These are phyloP conservation scores for Brachionus rubens DNA, from an alignment of 1,140 invertebrate genomes.

Conservation along the genomic window DNA sequence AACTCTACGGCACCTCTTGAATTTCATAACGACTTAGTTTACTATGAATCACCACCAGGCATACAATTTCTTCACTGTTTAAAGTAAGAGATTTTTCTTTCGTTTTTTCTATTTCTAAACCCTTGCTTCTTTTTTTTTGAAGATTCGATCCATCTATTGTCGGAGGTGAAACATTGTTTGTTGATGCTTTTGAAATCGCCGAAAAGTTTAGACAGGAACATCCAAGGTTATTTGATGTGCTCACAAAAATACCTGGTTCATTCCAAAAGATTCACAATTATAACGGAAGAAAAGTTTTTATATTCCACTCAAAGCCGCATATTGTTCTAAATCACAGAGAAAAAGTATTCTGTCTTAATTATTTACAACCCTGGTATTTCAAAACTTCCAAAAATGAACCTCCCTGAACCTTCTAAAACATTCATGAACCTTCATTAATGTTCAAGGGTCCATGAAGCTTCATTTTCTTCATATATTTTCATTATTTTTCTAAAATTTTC, in stretches of 20 bases:
- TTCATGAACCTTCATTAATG: too few species aligned
- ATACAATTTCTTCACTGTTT: conserved; percentile 57
- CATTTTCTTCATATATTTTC: too few species aligned
- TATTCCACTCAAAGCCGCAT: conserved; percentile 54
- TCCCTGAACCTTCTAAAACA: too few species aligned
- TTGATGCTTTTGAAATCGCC: conserved; percentile 54
- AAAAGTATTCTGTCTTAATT: conserved; percentile 51
- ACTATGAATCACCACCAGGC: conserved; percentile 58
- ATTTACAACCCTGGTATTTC: too few species aligned
- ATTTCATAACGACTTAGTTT: conserved; percentile 56
- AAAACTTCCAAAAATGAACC: too few species aligned
- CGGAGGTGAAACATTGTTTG: conserved; percentile 54
- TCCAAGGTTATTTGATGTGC: conserved; percentile 51
- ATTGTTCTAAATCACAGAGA: conserved; percentile 52
- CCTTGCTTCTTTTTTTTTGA: neutral
- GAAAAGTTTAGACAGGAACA: conserved; percentile 51
- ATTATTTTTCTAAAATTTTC: neutral
- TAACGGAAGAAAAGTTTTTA: conserved; percentile 51
- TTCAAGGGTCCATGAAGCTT: too few species aligned
- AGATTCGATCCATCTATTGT: conserved; percentile 55
- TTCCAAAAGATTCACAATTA: conserved; percentile 52
- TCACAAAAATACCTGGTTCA: conserved; percentile 53
- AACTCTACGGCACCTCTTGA: conserved; percentile 51
- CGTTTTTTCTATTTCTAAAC: neutral
- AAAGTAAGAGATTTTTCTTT: conserved; percentile 49